These are phyloP conservation scores for Andrena flavipes DNA, from an alignment of 2,888 invertebrate genomes.

Conservation along the genomic window DNA sequence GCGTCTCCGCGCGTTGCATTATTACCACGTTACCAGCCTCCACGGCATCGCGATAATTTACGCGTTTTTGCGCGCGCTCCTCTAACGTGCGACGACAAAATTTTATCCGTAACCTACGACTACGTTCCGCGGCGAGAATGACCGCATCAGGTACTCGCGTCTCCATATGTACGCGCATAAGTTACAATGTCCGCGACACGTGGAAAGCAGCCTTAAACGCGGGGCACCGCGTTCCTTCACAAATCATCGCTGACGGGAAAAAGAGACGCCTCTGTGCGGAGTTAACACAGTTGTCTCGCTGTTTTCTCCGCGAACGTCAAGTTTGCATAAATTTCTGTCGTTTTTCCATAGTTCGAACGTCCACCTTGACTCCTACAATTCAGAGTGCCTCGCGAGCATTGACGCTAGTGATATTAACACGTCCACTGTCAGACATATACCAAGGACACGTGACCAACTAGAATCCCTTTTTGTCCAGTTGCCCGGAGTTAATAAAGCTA, in stretches of 20 bases:
- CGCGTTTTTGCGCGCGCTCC: slow-evolving; percentile 22
- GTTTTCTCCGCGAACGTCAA: slow-evolving; percentile 31
- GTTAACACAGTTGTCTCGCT: slow-evolving; percentile 50
- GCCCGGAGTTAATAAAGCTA: no score
- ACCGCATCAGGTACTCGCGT: slow-evolving; percentile 55
- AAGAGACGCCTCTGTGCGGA: slow-evolving; percentile 36
- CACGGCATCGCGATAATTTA: slow-evolving; percentile 54
- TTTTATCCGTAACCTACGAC: slow-evolving; percentile 36
- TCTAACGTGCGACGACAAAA: slow-evolving; percentile 22
- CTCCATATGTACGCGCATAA: slow-evolving; percentile 53
- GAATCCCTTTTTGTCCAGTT: no score
- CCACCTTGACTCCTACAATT: background rate
- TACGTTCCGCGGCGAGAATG: slow-evolving; percentile 35
- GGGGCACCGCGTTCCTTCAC: slow-evolving; percentile 39
- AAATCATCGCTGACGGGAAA: slow-evolving; percentile 56
- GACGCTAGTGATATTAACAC: background rate
- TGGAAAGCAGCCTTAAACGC: slow-evolving; percentile 53
- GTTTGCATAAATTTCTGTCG: slow-evolving; percentile 11
- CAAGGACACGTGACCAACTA: no score
- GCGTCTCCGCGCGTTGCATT: slow-evolving; percentile 28
- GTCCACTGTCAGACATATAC: no score
- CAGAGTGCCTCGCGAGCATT: background rate
- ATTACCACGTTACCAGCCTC: slow-evolving; percentile 28
- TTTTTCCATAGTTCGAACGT: background rate
- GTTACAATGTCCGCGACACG: slow-evolving; percentile 59